Conservation (phyloP, 2,888 invertebrate species). For the Limnephilus lunatus region DNA sequence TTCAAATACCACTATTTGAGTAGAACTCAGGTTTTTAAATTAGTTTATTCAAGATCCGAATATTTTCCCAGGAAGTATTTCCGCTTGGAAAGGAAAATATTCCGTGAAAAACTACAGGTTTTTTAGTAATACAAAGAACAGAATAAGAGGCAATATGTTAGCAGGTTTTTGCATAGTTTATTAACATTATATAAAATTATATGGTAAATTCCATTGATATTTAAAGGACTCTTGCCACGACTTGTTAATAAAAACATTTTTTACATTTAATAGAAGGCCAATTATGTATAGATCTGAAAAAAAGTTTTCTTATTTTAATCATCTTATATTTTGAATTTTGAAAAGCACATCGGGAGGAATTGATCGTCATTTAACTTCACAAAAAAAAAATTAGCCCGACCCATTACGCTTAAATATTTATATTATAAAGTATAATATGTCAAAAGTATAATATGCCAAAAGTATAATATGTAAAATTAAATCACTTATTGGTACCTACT, state of each 20-base stretch:
- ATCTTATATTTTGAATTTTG: too few relatives aligned
- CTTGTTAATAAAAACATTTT: background rate
- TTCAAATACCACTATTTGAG: background rate
- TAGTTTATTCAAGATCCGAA: background rate
- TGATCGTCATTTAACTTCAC: too few relatives aligned
- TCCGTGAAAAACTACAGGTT: background rate
- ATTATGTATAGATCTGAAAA: background rate
- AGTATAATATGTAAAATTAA: too few relatives aligned
- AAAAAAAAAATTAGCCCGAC: too few relatives aligned
- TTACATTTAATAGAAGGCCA: too few relatives aligned
- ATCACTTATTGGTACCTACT: too few relatives aligned
- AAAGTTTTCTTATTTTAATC: background rate
- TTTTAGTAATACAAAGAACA: background rate
- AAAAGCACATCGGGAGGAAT: too few relatives aligned
- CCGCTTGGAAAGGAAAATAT: background rate
- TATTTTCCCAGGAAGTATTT: background rate
- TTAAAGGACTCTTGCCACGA: background rate
- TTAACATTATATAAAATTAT: background rate
- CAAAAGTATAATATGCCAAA: too few relatives aligned
- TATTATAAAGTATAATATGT: too few relatives aligned
- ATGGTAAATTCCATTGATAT: background rate
- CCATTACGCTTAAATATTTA: too few relatives aligned
- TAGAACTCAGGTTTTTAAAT: background rate
- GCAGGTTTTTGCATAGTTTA: background rate
- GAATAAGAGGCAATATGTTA: background rate